Conservation (phyloP, 2,113 vertebrate species). For the Trichechus manatus region DNA sequence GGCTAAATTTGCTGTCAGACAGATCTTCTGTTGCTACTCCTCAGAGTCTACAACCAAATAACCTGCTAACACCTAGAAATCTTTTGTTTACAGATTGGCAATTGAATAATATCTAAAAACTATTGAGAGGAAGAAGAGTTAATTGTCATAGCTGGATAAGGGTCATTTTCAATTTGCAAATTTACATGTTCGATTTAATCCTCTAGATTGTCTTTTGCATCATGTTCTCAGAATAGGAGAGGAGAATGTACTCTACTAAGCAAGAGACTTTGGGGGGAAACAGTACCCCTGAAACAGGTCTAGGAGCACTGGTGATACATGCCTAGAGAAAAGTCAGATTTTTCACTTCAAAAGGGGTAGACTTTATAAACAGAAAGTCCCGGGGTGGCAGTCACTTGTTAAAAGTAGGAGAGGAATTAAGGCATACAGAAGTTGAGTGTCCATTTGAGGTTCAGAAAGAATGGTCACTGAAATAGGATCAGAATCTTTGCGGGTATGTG, state of each 20-base stretch:
- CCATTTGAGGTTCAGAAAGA: background rate
- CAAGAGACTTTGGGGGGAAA: background rate
- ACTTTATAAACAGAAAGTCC: background rate
- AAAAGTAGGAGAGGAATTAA: background rate
- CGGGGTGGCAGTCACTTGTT: background rate
- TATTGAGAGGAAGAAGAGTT: background rate
- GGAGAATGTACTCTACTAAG: background rate
- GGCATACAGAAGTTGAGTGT: background rate
- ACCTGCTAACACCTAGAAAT: conserved; percentile 62
- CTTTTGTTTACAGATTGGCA: conserved; percentile 56
- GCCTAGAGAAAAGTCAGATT: background rate
- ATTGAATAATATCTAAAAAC: no score
- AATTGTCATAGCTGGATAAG: conserved; percentile 59
- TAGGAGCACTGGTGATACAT: background rate
- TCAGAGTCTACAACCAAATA: conserved; percentile 32
- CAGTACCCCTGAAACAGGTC: background rate
- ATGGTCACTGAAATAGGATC: background rate
- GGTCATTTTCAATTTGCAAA: conserved; percentile 70
- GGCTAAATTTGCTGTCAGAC: background rate
- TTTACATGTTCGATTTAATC: conserved; percentile 47
- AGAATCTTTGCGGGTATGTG: background rate
- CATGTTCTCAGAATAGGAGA: conserved; percentile 19
- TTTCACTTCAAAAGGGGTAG: background rate
- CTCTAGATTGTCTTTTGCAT: conserved; percentile 65
- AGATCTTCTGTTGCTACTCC: conserved; percentile 1